Base-by-base conservation (phyloP, 2,797 vertebrate species). In the Galagoides demidoff region DNA sequence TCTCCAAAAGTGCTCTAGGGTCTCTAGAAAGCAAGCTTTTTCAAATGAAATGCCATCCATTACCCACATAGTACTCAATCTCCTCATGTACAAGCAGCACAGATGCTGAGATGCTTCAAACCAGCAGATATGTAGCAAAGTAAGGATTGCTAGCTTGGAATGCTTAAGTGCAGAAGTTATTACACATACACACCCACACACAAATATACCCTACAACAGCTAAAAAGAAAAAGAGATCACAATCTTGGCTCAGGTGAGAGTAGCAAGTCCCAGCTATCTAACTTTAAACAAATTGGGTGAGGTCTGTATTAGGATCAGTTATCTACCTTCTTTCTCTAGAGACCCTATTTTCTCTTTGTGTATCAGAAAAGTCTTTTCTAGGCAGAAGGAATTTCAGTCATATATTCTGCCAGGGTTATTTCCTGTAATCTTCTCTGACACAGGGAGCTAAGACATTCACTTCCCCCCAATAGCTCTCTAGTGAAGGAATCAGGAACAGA, bases 21-120 rank as follows among this genome's bases (percentile, higher is more conserved):
- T 55, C n/a, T 78, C 55, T 11, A 74, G 43, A 95, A 90, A 61
- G 31, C 81, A 90, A 93, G 7, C 52, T 89, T 81, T 49, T 93
- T 90, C 77, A 78, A 70, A 86, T n/a, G 78, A 77, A 90, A 93
- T 90, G 9, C 57, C 45, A 85, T 61, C 49, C 39, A 3, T 86
- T 92, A 77, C 52, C 22, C 64, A 87, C 7, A 14, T 5, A 29
- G 73, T 34, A 66, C 5, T 94, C 22, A 79, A 27, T 45, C 34
- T 37, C 29, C 16, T 23, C 20, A 13, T 10, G 27, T 43, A 23
- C 4, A 71, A 89, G 37, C 23, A 39, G 57, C 23, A 64, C 29
- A 59, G 73, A 92, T 39, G 49, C 34, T 34, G 16, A 64, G n/a
- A 20, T 17, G 83, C 63, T 88, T 25, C 83, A 90, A 70, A 55